Base-by-base conservation (phyloP, 2,888 invertebrate genomes). In the Gymnoscelis rufifasciata region DNA sequence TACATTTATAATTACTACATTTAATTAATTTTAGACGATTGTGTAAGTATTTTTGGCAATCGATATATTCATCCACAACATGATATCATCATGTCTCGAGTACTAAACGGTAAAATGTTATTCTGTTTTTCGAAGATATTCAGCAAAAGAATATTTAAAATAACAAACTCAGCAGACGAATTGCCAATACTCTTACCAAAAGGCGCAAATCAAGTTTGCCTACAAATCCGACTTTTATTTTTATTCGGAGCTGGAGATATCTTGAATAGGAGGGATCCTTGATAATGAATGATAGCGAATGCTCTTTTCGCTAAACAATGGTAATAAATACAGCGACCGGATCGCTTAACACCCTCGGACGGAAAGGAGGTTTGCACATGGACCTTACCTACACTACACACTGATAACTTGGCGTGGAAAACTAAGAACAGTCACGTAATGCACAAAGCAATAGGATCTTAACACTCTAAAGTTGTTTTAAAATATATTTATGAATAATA, bases 321-420 rank as follows among this genome's bases (percentile, higher is more conserved):
- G 83, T 87, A 87, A 87, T 87, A 83, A 82, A 87, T 86, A 87
- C 87, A 83, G 83, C 64, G 81, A 83, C 77, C 78, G 69, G 62
- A 56, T 62, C 72, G 78, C 68, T 81, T 82, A 84, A 70, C 83
- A 67, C 72, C 76, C 75, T 70, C 59, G 50, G 41, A 57, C 57
- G 56, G 57, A 44, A 54, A 59, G 62, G 56, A 58, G 48, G 51
- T 56, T 36, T 48, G 43, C 31, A 43, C 51, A 49, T 37, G 30
- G 27, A 19, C 43, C 46, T 60, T 43, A 45, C 52, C 52, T 58
- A 62, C 55, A 62, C 50, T 53, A 45, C 33, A 38, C 38, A 52
- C 58, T 2, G 8, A 2, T 10, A 33, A 1, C 14, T 26, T 26
- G 6, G 2, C 1, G 3, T 19, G 19, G 3, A 5, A 19, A 19